These are phyloP conservation scores for Perognathus longimembris DNA, from an alignment of 2,113 vertebrate species.

Conservation along the genomic window DNA sequence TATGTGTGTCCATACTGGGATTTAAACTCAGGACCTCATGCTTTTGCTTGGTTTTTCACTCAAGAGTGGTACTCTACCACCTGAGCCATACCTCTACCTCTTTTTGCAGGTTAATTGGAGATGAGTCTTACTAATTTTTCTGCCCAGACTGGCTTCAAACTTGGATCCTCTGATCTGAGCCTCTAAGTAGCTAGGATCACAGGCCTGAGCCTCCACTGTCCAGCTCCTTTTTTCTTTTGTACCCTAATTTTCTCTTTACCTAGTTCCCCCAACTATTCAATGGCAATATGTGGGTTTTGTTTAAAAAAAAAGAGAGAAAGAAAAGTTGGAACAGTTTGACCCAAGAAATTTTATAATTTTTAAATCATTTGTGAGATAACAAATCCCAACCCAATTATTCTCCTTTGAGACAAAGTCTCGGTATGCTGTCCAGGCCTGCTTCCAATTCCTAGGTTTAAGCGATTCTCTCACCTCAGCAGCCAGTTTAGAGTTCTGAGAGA, in stretches of 20 bases:
- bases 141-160: too few species aligned
- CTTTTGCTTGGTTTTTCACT: too few species aligned
- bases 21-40: too few species aligned
- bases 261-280: neutral
- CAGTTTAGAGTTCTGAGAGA: neutral
- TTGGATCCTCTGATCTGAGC: too few species aligned
- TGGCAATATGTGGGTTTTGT: neutral
- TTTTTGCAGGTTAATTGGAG: too few species aligned
- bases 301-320: too few species aligned
- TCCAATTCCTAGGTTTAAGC: neutral
- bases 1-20: too few species aligned
- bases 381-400: neutral
- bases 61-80: too few species aligned
- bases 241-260: neutral
- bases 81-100: too few species aligned
- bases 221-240: neutral
- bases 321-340: neutral
- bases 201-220: too few species aligned
- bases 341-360: slow-evolving; percentile 11
- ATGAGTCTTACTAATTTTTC: too few species aligned
- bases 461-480: neutral
- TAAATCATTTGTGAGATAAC: neutral
- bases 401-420: neutral
- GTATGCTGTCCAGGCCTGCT: neutral
- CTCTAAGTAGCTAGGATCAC: too few species aligned